Evolutionary conservation across 2,888 invertebrate genomes (phyloP).

Genomic region (Acanthosepion esculentum): DNA sequence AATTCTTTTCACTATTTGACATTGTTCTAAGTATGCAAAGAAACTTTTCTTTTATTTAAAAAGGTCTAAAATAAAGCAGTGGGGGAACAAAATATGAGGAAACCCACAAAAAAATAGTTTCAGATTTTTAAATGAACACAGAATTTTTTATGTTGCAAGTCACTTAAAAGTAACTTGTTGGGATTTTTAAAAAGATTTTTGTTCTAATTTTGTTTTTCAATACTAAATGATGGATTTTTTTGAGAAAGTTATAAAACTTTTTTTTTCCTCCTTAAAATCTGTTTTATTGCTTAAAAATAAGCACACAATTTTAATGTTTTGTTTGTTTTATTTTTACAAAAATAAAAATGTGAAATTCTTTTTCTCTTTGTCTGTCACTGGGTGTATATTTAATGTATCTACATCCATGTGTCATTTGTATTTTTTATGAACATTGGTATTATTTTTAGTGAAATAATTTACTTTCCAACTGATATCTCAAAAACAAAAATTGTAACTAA

Average conservation of each 20-base stretch:
- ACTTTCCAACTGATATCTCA: too few species aligned
- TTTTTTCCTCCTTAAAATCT: not conserved
- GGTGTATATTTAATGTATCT: too few species aligned
- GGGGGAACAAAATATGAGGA: not conserved
- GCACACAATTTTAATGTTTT: not conserved
- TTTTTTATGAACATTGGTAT: not conserved
- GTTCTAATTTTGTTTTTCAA: not conserved
- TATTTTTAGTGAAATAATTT: too few species aligned
- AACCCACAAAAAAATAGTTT: not conserved
- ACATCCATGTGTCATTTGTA: not conserved
- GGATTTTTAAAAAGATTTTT: not conserved
- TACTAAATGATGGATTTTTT: not conserved
- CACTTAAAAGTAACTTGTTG: not conserved
- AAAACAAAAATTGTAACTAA: too few species aligned
- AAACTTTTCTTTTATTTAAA: not conserved
- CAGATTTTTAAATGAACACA: too few species aligned
- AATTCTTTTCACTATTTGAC: not conserved
- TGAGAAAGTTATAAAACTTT: not conserved
- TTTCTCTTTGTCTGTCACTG: not conserved
- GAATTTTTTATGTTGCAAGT: not conserved
- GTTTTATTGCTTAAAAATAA: not conserved
- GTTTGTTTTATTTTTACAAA: not conserved
- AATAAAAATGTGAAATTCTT: not conserved
- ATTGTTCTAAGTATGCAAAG: not conserved
- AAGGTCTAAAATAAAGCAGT: not conserved